Evolutionary conservation across 2,113 vertebrate species (phyloP).

Genomic region (Xenotilapia flavipinnis): DNA sequence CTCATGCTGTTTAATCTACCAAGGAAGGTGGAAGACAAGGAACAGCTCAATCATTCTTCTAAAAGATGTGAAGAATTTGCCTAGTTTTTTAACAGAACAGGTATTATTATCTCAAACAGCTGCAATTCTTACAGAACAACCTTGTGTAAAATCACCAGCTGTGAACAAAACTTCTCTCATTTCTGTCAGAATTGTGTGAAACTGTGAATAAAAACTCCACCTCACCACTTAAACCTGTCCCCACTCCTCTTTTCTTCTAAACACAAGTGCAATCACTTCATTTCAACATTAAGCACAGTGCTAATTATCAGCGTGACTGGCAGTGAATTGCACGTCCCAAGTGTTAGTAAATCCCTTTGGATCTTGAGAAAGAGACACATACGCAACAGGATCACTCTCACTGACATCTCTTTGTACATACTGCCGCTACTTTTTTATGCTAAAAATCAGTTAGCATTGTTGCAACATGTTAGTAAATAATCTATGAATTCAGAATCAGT

Average conservation of each 20-base stretch:
- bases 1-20: not conserved
- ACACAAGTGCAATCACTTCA: not conserved
- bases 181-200: not conserved
- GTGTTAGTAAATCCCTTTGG: not conserved
- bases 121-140: not conserved
- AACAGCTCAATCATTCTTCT: not conserved
- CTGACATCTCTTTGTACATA: not conserved
- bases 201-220: not conserved
- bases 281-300: accelerated
- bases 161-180: not conserved
- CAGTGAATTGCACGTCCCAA: not conserved
- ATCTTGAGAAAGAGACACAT: not conserved
- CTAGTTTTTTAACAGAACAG: not conserved
- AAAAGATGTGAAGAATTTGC: not conserved
- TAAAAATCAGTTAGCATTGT: not conserved
- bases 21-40: not conserved
- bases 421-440: not conserved
- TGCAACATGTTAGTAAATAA: not conserved
- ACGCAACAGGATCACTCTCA: not conserved
- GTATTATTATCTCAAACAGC: not conserved
- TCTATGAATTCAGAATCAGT: not conserved
- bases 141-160: not conserved
- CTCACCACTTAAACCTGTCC: not conserved
- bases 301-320: accelerated
- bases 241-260: not conserved